Conservation (phyloP, 1,140 invertebrate genomes). For the Drosophila ohnishii region DNA sequence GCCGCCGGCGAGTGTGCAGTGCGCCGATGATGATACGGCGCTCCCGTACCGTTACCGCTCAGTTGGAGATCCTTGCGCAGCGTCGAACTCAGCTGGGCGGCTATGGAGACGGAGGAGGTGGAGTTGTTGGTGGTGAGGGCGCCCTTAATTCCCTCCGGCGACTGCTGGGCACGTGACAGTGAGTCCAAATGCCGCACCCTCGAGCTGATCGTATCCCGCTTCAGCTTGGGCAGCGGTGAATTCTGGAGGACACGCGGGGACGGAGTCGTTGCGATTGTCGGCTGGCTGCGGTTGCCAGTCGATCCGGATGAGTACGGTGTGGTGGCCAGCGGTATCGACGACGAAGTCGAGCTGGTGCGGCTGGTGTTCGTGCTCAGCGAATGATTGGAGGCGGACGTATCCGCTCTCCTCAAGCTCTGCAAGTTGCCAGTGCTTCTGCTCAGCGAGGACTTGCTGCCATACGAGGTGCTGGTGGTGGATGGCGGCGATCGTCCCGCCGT, state of each 20-base stretch:
- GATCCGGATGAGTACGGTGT: conserved; percentile 69
- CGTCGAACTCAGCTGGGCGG: conserved; percentile 71
- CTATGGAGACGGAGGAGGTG: conserved; percentile 62
- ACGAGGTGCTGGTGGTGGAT: conserved; percentile 82
- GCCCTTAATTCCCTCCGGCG: conserved; percentile 49
- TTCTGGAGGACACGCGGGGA: conserved; percentile 80
- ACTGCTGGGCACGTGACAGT: conserved; percentile 78
- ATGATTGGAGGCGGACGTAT: conserved; percentile 80
- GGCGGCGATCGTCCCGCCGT: conserved; percentile 75
- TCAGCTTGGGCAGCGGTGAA: conserved; percentile 84
- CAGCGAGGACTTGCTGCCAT: conserved; percentile 81
- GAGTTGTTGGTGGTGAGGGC: conserved; percentile 27
- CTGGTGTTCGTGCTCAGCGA: conserved; percentile 77
- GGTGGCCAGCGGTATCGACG: conserved; percentile 79
- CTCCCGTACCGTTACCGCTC: conserved; percentile 40
- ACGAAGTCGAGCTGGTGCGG: conserved; percentile 73
- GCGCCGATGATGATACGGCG: conserved; percentile 36
- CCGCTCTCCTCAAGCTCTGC: conserved; percentile 83
- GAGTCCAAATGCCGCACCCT: conserved; percentile 85
- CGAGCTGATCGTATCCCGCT: conserved; percentile 86
- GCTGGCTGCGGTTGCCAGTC: conserved; percentile 61
- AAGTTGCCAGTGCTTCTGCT: conserved; percentile 83
- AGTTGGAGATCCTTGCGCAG: conserved; percentile 78
- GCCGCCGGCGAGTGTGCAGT: conserved; percentile 31
- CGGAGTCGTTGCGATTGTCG: conserved; percentile 79